Evolutionary conservation across 53 echinoderm and acorn worm genomes (phyloP).

Genomic region (Stichopus horrens): DNA sequence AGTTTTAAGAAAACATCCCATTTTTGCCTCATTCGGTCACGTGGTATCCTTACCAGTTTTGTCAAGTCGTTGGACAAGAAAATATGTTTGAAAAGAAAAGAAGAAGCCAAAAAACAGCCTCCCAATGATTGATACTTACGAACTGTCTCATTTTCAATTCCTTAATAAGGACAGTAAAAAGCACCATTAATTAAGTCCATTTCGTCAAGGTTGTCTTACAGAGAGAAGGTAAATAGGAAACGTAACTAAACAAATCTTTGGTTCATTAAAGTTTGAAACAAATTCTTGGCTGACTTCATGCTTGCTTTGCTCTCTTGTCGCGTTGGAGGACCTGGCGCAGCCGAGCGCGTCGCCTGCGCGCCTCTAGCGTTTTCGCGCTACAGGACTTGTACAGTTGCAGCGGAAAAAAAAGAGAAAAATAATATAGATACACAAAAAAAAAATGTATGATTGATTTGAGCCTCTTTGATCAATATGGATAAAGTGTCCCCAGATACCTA

Average conservation of each 20-base stretch:
- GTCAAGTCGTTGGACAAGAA: background rate
- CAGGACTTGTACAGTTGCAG: conserved; percentile 30
- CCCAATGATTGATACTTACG: conserved; percentile 1
- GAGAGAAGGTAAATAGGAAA: conserved; percentile 23
- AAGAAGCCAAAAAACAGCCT: background rate
- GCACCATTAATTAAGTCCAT: conserved; percentile 35
- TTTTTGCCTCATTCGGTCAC: background rate
- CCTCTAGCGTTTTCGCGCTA: conserved; percentile 45
- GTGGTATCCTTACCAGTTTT: background rate
- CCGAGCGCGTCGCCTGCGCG: conserved; percentile 25
- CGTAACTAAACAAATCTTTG: conserved; percentile 39
- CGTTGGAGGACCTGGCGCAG: conserved; percentile 28
- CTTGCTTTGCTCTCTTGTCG: conserved; percentile 28
- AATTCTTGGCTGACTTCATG: conserved; percentile 31
- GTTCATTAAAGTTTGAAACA: conserved; percentile 44
- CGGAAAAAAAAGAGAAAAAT: conserved; percentile 16
- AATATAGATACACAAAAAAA: background rate
- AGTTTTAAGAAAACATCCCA: background rate
- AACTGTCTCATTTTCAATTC: conserved; percentile 35
- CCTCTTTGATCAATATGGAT: conserved; percentile 42
- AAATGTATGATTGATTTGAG: conserved; percentile 48
- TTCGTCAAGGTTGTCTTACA: conserved; percentile 41
- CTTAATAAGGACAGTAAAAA: conserved; percentile 26
- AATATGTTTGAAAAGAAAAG: conserved; percentile 1
- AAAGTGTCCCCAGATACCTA: conserved; percentile 38